Evolutionary conservation across 2,797 vertebrate species (phyloP).

Genomic region (Eremophila alpestris): DNA sequence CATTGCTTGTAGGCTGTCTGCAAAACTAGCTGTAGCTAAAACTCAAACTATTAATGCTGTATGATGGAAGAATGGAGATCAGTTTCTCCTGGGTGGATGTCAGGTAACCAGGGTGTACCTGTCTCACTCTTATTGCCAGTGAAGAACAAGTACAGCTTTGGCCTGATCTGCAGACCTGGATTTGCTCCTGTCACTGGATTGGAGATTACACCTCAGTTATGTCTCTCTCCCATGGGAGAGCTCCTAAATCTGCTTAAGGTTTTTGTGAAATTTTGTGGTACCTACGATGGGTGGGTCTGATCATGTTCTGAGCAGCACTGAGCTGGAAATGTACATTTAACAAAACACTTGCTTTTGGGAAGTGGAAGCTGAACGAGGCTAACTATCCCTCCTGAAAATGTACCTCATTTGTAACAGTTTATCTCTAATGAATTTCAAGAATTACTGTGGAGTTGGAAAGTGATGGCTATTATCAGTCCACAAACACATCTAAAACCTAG

Average conservation of each 20-base stretch:
- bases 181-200: not conserved
- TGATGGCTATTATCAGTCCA: not conserved
- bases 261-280: not conserved
- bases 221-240: not conserved
- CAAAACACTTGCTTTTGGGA: not conserved
- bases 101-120: not conserved
- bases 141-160: not conserved
- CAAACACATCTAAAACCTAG: conserved; percentile 12
- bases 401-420: not conserved
- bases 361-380: not conserved
- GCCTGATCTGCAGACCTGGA: not conserved
- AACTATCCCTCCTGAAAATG: not conserved
- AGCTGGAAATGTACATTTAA: not conserved
- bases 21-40: not conserved
- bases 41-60: not conserved
- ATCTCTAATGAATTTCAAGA: conserved; percentile 8
- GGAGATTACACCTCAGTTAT: not conserved
- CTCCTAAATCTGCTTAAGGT: not conserved
- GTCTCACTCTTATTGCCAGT: not conserved
- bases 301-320: not conserved
- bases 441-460: not conserved
- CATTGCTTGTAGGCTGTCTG: not conserved
- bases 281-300: not conserved
- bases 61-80: not conserved
- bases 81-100: not conserved